Evolutionary conservation across 2,888 invertebrate genomes (phyloP).

Genomic region (Catocala sponsa): DNA sequence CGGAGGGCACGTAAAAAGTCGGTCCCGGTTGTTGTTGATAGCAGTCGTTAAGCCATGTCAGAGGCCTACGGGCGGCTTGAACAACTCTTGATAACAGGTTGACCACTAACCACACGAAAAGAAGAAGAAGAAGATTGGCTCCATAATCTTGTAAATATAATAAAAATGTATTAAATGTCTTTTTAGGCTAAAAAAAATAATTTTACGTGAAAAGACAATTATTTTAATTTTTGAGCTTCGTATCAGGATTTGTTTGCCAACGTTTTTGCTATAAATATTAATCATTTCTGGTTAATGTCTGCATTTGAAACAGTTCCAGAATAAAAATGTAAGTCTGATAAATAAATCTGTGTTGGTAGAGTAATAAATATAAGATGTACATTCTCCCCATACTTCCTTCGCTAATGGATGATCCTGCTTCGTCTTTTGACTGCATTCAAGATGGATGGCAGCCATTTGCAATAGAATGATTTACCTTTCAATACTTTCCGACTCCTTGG

Average conservation of each 20-base stretch:
- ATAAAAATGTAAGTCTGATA: slow-evolving; percentile 22
- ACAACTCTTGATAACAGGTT: too few species aligned
- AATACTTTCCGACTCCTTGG: slow-evolving; percentile 34
- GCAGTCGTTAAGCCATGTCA: too few species aligned
- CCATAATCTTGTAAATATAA: neutral
- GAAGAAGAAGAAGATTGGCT: too few species aligned
- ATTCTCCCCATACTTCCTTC: slow-evolving; percentile 56
- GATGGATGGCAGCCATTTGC: slow-evolving; percentile 66
- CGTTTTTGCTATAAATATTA: slow-evolving; percentile 17
- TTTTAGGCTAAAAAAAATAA: too few species aligned
- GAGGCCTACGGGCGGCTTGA: too few species aligned
- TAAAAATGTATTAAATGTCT: too few species aligned
- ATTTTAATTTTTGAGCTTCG: too few species aligned
- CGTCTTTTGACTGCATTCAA: slow-evolving; percentile 61
- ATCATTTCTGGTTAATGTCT: slow-evolving; percentile 24
- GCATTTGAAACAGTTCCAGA: slow-evolving; percentile 14
- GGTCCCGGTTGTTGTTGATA: too few species aligned
- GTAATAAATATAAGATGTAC: slow-evolving; percentile 52
- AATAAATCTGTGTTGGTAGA: slow-evolving; percentile 26
- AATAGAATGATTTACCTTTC: slow-evolving; percentile 54
- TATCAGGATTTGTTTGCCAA: slow-evolving; percentile 4
- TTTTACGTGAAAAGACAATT: too few species aligned
- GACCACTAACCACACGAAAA: too few species aligned
- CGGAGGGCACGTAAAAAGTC: too few species aligned
- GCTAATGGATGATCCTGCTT: slow-evolving; percentile 62